These are phyloP conservation scores for Epinephelus malabaricus DNA, from an alignment of 2,797 vertebrate genomes.

Conservation along the genomic window DNA sequence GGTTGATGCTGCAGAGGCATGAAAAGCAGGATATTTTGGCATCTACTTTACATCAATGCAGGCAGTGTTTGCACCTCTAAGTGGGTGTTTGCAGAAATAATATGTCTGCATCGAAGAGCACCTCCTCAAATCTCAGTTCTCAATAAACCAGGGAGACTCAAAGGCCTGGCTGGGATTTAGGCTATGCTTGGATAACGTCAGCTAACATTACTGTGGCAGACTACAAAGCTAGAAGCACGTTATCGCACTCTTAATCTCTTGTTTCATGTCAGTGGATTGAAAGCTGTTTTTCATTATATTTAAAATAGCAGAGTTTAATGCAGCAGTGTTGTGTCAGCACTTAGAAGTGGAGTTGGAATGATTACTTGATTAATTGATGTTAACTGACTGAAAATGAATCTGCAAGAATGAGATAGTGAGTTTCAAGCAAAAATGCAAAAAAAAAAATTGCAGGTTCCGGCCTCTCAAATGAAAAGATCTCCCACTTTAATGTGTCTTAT, in stretches of 20 bases:
- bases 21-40: not conserved
- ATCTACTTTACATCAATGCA: not conserved
- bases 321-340: not conserved
- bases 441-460: not conserved
- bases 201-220: not conserved
- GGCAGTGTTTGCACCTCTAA: not conserved
- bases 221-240: not conserved
- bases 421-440: not conserved
- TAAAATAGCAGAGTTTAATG: not conserved
- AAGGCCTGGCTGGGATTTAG: not conserved
- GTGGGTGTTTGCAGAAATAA: not conserved
- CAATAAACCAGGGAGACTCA: not conserved
- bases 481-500: not conserved
- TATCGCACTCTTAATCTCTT: not conserved
- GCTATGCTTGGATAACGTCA: not conserved
- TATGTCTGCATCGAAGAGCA: not conserved
- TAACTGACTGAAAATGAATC: not conserved
- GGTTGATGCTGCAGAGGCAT: slow-evolving; percentile 31
- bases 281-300: not conserved
- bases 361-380: not conserved
- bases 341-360: not conserved
- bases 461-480: not conserved
- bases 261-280: not conserved
- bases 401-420: too few species aligned
- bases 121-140: slow-evolving; percentile 1